Percentiles rank a stretch among this genome's conserved stretches.
Conservation (phyloP, 2,888 invertebrate species). For the Caenorhabditis virilis region DNA sequence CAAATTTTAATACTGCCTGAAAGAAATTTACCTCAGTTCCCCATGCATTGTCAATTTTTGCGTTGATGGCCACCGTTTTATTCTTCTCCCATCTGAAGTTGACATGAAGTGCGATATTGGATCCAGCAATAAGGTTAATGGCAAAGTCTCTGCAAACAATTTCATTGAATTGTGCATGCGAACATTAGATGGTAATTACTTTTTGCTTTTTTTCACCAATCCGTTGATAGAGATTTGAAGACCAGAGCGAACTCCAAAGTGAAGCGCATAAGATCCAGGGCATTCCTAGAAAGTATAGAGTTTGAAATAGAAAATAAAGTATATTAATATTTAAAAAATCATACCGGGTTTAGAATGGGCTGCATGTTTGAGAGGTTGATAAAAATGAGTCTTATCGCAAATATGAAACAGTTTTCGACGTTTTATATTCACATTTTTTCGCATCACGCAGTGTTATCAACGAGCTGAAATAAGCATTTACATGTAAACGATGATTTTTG, state of each 20-base stretch:
- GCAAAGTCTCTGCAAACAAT: conserved; percentile 24
- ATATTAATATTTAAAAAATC: conserved; percentile 6
- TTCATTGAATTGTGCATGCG: not conserved
- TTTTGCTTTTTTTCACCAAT: conserved; percentile 27
- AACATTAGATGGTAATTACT: too few relatives aligned
- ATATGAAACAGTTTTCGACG: not conserved
- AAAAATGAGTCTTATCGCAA: not conserved
- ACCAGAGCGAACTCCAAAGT: conserved; percentile 17
- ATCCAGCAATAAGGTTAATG: conserved; percentile 29
- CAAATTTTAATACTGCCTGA: not conserved
- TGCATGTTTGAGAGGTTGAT: conserved; percentile 9
- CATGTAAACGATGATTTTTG: not conserved
- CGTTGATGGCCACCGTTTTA: conserved; percentile 23
- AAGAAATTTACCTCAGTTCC: conserved; percentile 22
- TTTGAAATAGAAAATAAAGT: not conserved
- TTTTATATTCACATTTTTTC: not conserved
- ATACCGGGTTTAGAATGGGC: conserved; percentile 26
- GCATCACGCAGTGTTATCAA: not conserved
- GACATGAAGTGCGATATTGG: conserved; percentile 28
- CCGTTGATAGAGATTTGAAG: conserved; percentile 28
- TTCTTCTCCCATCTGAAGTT: conserved; percentile 33
- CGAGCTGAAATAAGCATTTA: not conserved
- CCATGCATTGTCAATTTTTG: conserved; percentile 27
- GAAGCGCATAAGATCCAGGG: conserved; percentile 35
- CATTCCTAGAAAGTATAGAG: conserved; percentile 10